These are phyloP conservation scores for Zapus hudsonius DNA, from an alignment of 2,113 vertebrate species.

Conservation along the genomic window DNA sequence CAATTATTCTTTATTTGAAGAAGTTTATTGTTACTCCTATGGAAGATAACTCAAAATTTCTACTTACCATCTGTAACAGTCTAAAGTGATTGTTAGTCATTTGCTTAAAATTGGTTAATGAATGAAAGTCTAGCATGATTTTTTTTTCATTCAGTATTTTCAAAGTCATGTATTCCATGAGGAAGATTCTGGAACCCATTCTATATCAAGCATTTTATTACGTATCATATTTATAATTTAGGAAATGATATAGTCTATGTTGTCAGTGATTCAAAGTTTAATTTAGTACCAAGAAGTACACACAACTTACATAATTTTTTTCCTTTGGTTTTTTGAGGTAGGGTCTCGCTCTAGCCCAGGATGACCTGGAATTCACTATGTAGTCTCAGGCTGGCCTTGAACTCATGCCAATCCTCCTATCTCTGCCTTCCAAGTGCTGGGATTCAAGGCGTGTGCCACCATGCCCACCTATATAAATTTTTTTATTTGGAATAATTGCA, in stretches of 20 bases:
- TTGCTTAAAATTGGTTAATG: constrained; percentile 3
- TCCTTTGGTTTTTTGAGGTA: too few species aligned
- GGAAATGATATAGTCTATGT: neutral
- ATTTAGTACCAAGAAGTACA: neutral
- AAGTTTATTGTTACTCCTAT: neutral
- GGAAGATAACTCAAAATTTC: neutral
- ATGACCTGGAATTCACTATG: too few species aligned
- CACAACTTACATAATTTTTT: neutral
- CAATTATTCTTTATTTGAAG: neutral
- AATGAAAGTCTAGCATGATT: too few species aligned
- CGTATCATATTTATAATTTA: neutral
- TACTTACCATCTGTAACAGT: neutral
- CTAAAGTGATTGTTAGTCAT: neutral
- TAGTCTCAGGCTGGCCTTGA: too few species aligned
- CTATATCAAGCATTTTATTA: neutral
- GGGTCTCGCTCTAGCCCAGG: too few species aligned
- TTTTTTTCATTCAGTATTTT: neutral
- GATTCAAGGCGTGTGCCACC: too few species aligned
- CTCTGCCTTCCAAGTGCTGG: too few species aligned
- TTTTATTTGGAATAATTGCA: neutral
- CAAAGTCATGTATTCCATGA: neutral
- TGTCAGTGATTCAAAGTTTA: neutral
- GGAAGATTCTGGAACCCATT: neutral
- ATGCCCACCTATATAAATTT: too few species aligned
- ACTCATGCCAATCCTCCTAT: too few species aligned